Base-by-base conservation (phyloP, 2,888 invertebrate genomes). In the Omphaloscelis lunosa region DNA sequence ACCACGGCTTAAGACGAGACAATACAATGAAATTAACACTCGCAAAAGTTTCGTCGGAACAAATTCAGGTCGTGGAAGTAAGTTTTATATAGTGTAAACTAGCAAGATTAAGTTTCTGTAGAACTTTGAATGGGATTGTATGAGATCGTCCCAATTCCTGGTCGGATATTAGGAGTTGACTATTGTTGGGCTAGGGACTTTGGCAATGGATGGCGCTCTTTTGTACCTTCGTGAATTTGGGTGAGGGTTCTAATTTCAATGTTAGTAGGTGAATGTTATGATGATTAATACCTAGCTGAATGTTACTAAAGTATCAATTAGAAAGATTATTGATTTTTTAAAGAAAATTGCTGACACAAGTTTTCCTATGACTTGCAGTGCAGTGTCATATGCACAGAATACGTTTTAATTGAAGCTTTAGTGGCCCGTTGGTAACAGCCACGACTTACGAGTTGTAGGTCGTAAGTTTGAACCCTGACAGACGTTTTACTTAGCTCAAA, bases 31-130 rank as follows among this genome's bases (percentile, higher is more conserved):
- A 91, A 91, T 91, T 91, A 91, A 88, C 90, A 87, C 85, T 86
- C 72, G 79, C 85, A 87, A 90, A 90, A 91, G 88, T 88, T 87
- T 85, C 77, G 51, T 27, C 67, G 75, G 75, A 88, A 91, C 88
- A 83, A 90, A 90, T 90, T 90, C 89, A 87, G 89, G 88, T 84
- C 88, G 88, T 77, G 75, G 73, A 68, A 75, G 68, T 78, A 74
- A 92, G 90, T 92, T 92, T 92, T 91, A 92, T 92, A 91, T 89
- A 83, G 89, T 91, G 91, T 90, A 90, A 92, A 91, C 92, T 91
- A 88, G 83, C 81, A 82, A 89, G 91, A 92, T 92, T 92, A 91
- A 92, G 90, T 92, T 92, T 91, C 86, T 65, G 73, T 70, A 72
- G 76, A 76, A 82, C 77, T 85, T 75, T 75, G 77, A 85, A 87